A percentile compares a stretch with the other conserved stretches of the same genome.
These are phyloP conservation scores for Brachionus koreanus DNA, from an alignment of 1,140 invertebrate genomes.

Conservation along the genomic window DNA sequence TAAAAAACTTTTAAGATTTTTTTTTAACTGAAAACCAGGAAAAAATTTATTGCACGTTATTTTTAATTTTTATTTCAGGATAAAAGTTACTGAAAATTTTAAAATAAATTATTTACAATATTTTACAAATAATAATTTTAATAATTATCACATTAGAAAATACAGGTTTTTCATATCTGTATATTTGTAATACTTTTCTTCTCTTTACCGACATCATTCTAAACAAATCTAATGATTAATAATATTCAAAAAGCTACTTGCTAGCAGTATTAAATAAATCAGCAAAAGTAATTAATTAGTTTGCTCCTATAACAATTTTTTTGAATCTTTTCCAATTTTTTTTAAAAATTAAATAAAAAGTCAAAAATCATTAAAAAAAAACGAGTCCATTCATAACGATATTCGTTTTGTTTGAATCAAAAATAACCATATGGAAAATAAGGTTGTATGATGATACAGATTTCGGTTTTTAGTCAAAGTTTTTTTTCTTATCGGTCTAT, in stretches of 20 bases:
- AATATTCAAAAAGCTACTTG: too few relatives aligned
- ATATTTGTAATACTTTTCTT: not conserved
- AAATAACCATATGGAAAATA: not conserved
- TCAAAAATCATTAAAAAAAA: not conserved
- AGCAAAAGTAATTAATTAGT: not conserved
- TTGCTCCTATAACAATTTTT: not conserved
- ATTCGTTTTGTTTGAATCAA: not conserved
- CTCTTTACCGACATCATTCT: not conserved
- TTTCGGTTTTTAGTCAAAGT: not conserved
- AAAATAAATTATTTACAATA: not conserved
- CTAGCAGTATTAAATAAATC: not conserved
- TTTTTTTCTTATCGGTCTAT: not conserved
- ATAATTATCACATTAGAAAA: not conserved
- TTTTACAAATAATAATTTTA: too few relatives aligned
- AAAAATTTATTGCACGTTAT: not conserved
- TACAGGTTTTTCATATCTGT: not conserved
- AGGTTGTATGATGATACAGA: not conserved
- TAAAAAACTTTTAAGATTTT: too few relatives aligned
- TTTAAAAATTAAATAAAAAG: not conserved
- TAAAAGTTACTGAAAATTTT: not conserved
- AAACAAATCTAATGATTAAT: too few relatives aligned
- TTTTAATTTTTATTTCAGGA: not conserved
- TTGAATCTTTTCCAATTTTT: not conserved
- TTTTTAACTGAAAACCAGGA: not conserved
- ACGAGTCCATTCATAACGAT: not conserved